phyloP scores from a whole-genome alignment of 2,113 vertebrate species.

The Furnarius figulus region DNA sequence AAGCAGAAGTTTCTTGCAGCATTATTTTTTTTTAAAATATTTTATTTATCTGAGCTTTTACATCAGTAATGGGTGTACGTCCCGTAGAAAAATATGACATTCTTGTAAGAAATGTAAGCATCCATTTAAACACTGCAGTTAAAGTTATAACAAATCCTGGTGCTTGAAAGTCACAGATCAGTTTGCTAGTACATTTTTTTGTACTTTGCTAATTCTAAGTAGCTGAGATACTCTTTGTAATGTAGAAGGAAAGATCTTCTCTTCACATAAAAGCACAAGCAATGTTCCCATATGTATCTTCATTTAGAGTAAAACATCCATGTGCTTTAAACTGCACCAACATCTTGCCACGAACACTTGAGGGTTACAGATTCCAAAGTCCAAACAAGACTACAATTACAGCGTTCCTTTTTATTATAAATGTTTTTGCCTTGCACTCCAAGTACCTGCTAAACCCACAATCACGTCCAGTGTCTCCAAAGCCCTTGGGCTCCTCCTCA shows the following conservation, averaged over 20 bases:
- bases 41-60: background rate
- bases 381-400: background rate
- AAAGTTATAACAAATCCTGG: background rate
- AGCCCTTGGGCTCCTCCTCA: background rate
- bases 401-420: background rate
- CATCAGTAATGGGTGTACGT: background rate
- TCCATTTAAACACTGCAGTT: background rate
- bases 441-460: background rate
- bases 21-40: background rate
- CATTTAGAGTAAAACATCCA: background rate
- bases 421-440: background rate
- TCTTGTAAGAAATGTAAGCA: background rate
- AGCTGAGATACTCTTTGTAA: background rate
- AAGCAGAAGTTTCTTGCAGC: background rate
- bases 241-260: background rate
- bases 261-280: background rate
- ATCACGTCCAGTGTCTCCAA: background rate
- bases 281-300: background rate
- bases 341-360: background rate
- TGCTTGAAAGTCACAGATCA: background rate
- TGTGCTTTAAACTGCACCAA: background rate
- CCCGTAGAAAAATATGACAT: background rate
- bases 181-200: background rate
- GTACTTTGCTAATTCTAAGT: background rate
- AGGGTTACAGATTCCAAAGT: background rate